Base-by-base conservation (phyloP, 2,888 invertebrate species). In the Galerucella pusilla region DNA sequence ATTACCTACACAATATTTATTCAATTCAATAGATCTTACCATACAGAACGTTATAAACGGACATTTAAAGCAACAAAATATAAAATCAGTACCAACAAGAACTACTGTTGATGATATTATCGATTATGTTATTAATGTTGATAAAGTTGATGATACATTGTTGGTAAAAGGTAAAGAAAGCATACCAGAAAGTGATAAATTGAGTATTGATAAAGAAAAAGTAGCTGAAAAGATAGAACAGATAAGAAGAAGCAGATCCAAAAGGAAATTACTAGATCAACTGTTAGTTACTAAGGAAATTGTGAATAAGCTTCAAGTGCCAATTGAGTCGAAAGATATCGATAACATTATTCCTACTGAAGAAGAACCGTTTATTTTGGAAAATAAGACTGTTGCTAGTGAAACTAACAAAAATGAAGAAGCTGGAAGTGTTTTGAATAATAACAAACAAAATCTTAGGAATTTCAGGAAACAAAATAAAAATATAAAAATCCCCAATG, bases 281-380 rank as follows among this genome's bases (percentile, higher is more conserved):
- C 45, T 79, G 42, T 63, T 76, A 28, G 72, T 76, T 60, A 69
- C 70, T 20, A 74, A 76, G 68, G 76, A 80, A 77, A 70, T 80
- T 14, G 35, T 71, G 10, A 68, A 61, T 20, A 71, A 75, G 69
- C 63, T 73, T 45, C 73, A 67, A 68, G 49, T 75, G 61, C 68
- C 75, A 9, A 66, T 70, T 65, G 61, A 45, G 28, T 16, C 72
- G 61, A 64, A 67, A n/a, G 14, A 54, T 52, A n/a, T 16, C 57
- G 68, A 76, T 63, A 59, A 16, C 68, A 68, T 57, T 25, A 45
- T 81, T 35, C 25, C 60, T 7, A 75, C 77, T 16, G 83, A 83
- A 76, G 80, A 81, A 59, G 85, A 84, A 75, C 81, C 82, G 14
- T 77, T 75, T 60, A 67, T 84, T 57, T 72, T 84, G 75, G 83